phyloP scores from a whole-genome alignment of 2,113 vertebrate genomes.

The Eulemur rufifrons region DNA sequence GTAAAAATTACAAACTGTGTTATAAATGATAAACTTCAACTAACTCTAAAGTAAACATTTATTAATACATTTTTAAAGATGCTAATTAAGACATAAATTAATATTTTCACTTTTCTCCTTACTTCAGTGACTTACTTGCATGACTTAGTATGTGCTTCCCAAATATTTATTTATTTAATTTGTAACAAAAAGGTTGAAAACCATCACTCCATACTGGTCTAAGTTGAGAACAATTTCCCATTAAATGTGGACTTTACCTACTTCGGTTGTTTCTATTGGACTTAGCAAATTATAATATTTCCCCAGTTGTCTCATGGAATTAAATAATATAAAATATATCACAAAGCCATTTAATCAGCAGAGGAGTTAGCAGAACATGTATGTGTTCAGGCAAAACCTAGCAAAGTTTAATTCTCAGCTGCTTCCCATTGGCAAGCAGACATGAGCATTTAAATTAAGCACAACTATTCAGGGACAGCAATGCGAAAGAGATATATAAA shows the following conservation, averaged over 20 bases:
- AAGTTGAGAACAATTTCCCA: not conserved
- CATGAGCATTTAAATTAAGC: not conserved
- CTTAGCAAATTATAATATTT: constrained; percentile 11
- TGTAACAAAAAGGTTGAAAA: not conserved
- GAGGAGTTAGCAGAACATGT: not conserved
- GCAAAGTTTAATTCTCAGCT: not conserved
- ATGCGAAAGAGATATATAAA: not conserved
- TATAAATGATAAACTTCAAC: constrained; percentile 12
- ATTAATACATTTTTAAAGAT: not conserved
- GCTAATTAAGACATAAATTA: not conserved
- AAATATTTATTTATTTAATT: not conserved
- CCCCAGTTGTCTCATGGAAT: not conserved
- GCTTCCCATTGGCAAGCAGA: not conserved
- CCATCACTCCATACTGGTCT: not conserved
- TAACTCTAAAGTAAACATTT: not conserved
- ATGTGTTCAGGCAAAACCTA: not conserved
- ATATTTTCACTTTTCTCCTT: not conserved
- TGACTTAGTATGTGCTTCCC: not conserved
- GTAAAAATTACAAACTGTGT: not conserved
- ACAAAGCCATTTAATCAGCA: constrained; percentile 37
- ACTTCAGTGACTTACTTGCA: not conserved
- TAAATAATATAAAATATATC: not conserved
- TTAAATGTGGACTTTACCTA: not conserved
- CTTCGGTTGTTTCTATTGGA: not conserved
- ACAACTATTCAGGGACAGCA: not conserved